phyloP scores from a whole-genome alignment of 2,797 vertebrate species.

The Amazonetta brasiliensis region DNA sequence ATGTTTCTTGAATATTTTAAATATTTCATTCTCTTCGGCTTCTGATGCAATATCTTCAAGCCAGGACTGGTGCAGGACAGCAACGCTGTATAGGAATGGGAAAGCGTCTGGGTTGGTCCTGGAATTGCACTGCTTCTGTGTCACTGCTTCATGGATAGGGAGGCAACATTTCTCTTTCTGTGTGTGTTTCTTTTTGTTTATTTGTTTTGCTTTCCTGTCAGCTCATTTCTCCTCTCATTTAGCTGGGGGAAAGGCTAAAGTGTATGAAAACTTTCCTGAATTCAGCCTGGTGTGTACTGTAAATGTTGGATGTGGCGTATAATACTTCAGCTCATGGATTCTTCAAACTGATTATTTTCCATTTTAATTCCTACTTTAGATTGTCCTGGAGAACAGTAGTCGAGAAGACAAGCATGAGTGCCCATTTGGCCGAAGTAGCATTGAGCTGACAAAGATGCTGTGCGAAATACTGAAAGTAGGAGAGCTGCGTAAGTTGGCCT shows the following conservation, averaged over 20 bases:
- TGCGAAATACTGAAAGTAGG: conserved; percentile 98
- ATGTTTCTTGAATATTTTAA: not conserved
- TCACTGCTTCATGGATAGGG: not conserved
- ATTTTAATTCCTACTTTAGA: conserved; percentile 79
- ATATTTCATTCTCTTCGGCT: not conserved
- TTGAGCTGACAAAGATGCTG: conserved; percentile 98
- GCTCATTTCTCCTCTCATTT: not conserved
- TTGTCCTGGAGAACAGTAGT: conserved; percentile 99
- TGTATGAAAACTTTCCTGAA: not conserved
- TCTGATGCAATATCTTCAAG: not conserved
- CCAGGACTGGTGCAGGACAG: not conserved
- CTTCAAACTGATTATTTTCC: not conserved
- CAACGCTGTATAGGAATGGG: not conserved
- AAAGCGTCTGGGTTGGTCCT: not conserved
- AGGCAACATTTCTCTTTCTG: not conserved
- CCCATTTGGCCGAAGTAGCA: conserved; percentile 97
- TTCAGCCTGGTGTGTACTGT: not conserved
- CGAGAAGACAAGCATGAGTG: conserved; percentile 99
- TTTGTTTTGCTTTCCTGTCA: not conserved
- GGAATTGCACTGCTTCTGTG: not conserved
- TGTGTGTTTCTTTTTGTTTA: too few species aligned
- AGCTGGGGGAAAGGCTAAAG: fast-evolving
- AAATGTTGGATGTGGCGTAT: not conserved
- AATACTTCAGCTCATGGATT: not conserved
- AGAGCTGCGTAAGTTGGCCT: conserved; percentile 92